Evolutionary conservation across 2,113 vertebrate genomes (phyloP), one percentile per base, ranked within the genome.

Genomic region (Edolisoma coerulescens): DNA sequence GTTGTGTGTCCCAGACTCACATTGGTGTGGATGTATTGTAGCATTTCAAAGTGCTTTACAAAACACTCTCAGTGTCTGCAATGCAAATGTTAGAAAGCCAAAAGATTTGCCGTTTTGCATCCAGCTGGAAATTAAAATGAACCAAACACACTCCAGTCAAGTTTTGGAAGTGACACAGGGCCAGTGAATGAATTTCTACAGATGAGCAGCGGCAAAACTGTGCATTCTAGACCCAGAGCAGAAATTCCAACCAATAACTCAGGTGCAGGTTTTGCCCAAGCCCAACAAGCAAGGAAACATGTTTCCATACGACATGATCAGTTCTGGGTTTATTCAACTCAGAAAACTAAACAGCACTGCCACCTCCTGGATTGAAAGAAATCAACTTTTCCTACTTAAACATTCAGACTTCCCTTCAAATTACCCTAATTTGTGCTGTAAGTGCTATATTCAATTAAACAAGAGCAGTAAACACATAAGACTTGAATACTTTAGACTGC

Each of bases 291-390:
- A 77, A 68, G 63, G 47, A 75, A 77, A 52, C 7, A 10, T 21
- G 21, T 65, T 91, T 84, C 45, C 11, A 53, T 10, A 37, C 0
- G 1, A 68, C 39, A n/a, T 11, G 6, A 50, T 80, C 26, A 37
- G 47, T 30, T 57, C 28, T 24, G 2, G 4, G 30, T 30, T 53
- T 60, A 47, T 16, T 87, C 23, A 50, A 52, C 37, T 85, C 73
- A 37, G 60, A 97, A 98, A 95, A 84, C 61, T 92, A 91, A 93
- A 82, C 94, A 91, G 77, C 87, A 97, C 77, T 98, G 97, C 98
- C 98, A 98, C 93, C 98, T 98, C 71, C 97, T 98, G 98, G 97
- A 59, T 10, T 83, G 47, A 88, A 89, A 93, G 45, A 86, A 88
- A 91, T 57, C 33, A 57, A 88, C 32, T 67, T 44, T 77, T 79